Evolutionary conservation across 92 coral and sea anemone species (phyloP).

Genomic region (Epizoanthus stellaris): DNA sequence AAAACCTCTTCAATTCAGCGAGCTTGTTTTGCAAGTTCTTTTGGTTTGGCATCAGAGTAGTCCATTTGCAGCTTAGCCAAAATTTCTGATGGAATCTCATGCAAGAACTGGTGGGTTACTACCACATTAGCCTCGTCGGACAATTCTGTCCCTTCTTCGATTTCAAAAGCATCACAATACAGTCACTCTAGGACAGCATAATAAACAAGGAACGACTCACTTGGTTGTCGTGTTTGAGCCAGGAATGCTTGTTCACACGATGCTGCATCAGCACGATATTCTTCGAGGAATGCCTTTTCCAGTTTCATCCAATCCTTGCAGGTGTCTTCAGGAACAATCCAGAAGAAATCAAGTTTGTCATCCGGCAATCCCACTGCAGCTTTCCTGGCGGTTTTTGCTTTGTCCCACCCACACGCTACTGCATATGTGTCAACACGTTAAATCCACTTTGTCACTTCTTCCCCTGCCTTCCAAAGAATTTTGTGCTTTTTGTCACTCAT

Average conservation of each 20-base stretch:
- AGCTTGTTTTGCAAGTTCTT: constrained; percentile 41
- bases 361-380: too few species aligned
- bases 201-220: constrained; percentile 25
- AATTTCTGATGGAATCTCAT: constrained; percentile 12
- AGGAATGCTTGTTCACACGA: constrained; percentile 13
- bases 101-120: constrained; percentile 40
- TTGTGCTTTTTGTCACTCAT: too few species aligned
- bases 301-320: constrained; percentile 21
- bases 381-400: too few species aligned
- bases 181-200: background rate
- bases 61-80: constrained; percentile 15
- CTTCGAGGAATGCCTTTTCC: background rate
- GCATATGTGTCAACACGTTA: too few species aligned
- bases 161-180: too few species aligned
- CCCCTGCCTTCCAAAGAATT: too few species aligned
- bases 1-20: constrained; percentile 42
- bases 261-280: constrained; percentile 17
- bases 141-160: too few species aligned
- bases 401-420: too few species aligned
- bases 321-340: constrained; percentile 3
- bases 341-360: too few species aligned
- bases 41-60: constrained; percentile 8
- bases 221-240: background rate
- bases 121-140: constrained; percentile 1
- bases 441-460: too few species aligned